These are phyloP conservation scores for Callithrix jacchus DNA, from an alignment of 2,113 vertebrate species.

Conservation along the genomic window DNA sequence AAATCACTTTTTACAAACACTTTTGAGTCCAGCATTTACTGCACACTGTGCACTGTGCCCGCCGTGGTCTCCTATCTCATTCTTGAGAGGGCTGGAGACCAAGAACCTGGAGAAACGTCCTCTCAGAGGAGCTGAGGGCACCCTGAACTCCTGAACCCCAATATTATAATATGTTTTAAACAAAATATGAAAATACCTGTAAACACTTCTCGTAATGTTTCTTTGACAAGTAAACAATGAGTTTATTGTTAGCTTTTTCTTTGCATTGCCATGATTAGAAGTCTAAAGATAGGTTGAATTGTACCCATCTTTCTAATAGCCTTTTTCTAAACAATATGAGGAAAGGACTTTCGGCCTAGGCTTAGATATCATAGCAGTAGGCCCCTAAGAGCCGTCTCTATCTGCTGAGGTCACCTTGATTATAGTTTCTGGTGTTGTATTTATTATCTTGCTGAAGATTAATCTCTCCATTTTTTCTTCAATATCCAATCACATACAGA, in stretches of 20 bases:
- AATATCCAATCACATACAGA: background rate
- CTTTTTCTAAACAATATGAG: background rate
- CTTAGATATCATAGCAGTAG: background rate
- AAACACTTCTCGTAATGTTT: background rate
- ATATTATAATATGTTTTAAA: background rate
- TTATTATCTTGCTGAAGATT: background rate
- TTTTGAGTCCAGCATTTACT: too few relatives aligned
- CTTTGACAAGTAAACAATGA: background rate
- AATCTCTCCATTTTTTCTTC: background rate
- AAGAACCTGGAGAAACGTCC: too few relatives aligned
- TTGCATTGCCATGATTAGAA: background rate
- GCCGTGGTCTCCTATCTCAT: too few relatives aligned
- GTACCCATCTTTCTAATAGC: background rate
- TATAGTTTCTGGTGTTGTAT: background rate
- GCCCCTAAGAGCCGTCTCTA: too few relatives aligned
- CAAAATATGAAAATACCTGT: background rate
- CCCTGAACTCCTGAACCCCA: too few relatives aligned
- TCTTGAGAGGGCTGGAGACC: too few relatives aligned
- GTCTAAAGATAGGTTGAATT: background rate
- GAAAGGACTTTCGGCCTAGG: background rate
- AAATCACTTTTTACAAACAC: too few relatives aligned
- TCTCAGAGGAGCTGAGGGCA: too few relatives aligned
- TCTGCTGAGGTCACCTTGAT: background rate
- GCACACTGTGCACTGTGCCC: too few relatives aligned
- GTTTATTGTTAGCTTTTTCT: background rate